phyloP scores from a whole-genome alignment of 2,113 vertebrate genomes.

The Daphoenositta chrysoptera region DNA sequence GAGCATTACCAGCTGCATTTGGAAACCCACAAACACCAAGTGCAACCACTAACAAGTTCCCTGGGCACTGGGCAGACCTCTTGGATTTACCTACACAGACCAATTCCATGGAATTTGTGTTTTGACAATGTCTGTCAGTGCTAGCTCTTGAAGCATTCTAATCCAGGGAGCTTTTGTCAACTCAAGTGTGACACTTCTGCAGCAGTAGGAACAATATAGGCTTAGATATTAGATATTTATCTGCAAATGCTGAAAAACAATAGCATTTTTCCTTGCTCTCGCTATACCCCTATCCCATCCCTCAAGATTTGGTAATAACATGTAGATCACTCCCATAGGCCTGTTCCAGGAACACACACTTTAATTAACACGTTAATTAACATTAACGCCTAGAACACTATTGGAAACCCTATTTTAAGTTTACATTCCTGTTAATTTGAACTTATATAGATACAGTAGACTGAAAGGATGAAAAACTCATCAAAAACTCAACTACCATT shows the following conservation, averaged over 20 bases:
- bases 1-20: neutral
- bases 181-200: neutral
- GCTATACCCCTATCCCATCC: too few relatives aligned
- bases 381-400: neutral
- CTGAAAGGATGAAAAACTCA: neutral
- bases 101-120: too few relatives aligned
- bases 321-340: accelerated
- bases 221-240: neutral
- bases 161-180: neutral
- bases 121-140: neutral
- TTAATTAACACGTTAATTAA: neutral
- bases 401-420: neutral
- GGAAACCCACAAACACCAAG: neutral
- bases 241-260: neutral
- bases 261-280: neutral
- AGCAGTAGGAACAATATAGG: neutral
- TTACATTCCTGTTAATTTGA: neutral
- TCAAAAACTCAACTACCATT: neutral
- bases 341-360: neutral
- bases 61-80: neutral
- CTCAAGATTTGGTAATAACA: neutral
- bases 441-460: neutral
- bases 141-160: neutral
- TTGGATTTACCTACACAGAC: neutral
- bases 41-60: neutral